Conservation (phyloP, 2,797 vertebrate genomes). For the Threskiornis aethiopicus region DNA sequence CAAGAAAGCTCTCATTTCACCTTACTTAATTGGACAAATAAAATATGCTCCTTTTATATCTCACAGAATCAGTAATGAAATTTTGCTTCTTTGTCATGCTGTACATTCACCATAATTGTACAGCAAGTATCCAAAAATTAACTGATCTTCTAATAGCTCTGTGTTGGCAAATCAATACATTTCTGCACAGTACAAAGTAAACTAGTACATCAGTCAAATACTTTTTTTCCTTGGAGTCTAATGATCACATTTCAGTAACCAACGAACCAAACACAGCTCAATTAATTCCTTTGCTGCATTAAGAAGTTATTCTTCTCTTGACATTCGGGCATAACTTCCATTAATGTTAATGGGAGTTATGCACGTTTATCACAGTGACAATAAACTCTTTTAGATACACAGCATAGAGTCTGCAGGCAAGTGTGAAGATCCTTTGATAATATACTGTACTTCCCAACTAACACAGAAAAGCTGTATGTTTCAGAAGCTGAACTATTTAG, state of each 20-base stretch:
- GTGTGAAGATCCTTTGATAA: background rate
- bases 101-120: background rate
- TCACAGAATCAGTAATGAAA: background rate
- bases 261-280: background rate
- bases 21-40: background rate
- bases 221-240: background rate
- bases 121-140: background rate
- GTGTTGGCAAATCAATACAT: background rate
- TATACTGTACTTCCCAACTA: background rate
- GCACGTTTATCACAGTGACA: background rate
- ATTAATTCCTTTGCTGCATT: background rate
- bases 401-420: background rate
- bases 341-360: background rate
- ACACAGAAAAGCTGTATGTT: background rate
- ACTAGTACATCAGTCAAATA: background rate
- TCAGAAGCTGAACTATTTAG: background rate
- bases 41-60: background rate
- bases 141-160: background rate
- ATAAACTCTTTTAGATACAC: background rate
- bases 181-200: background rate
- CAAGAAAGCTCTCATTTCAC: background rate
- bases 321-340: background rate
- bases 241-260: constrained; percentile 11
- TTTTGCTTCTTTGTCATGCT: background rate
- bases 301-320: background rate